Evolutionary conservation across 2,888 invertebrate genomes (phyloP).

Genomic region (Trichogramma evanescens): DNA sequence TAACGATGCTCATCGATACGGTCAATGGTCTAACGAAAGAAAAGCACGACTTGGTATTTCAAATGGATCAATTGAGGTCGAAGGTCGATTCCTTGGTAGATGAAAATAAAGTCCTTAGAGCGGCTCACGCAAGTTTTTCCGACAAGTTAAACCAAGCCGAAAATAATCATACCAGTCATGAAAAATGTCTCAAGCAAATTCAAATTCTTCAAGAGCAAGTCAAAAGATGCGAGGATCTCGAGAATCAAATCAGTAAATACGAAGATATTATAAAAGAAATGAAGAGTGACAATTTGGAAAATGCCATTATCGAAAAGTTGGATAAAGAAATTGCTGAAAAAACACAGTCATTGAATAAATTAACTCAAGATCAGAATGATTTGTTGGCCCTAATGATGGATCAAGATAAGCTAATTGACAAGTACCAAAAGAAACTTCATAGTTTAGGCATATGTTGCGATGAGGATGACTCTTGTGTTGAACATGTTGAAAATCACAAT

Average conservation of each 20-base stretch:
- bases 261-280: conserved; percentile 36
- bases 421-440: conserved; percentile 57
- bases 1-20: conserved; percentile 49
- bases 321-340: conserved; percentile 42
- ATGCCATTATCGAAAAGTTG: conserved; percentile 28
- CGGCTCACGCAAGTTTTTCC: conserved; percentile 45
- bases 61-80: conserved; percentile 62
- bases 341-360: conserved; percentile 54
- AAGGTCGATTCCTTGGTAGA: conserved; percentile 66
- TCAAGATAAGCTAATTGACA: conserved; percentile 67
- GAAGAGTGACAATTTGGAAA: conserved; percentile 38
- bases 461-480: too few species aligned
- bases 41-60: conserved; percentile 40
- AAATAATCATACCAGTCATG: too few species aligned
- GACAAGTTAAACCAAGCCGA: conserved; percentile 16
- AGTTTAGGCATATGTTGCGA: conserved; percentile 46
- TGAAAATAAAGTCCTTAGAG: conserved; percentile 79
- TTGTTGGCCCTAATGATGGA: conserved; percentile 81
- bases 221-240: conserved; percentile 27
- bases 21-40: conserved; percentile 33
- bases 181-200: not conserved
- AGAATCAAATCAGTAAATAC: conserved; percentile 31
- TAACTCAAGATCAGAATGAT: conserved; percentile 89
- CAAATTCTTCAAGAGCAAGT: not conserved
- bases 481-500: too few species aligned